phyloP scores from a whole-genome alignment of 2,888 invertebrate genomes.

The Ligdia adustata region DNA sequence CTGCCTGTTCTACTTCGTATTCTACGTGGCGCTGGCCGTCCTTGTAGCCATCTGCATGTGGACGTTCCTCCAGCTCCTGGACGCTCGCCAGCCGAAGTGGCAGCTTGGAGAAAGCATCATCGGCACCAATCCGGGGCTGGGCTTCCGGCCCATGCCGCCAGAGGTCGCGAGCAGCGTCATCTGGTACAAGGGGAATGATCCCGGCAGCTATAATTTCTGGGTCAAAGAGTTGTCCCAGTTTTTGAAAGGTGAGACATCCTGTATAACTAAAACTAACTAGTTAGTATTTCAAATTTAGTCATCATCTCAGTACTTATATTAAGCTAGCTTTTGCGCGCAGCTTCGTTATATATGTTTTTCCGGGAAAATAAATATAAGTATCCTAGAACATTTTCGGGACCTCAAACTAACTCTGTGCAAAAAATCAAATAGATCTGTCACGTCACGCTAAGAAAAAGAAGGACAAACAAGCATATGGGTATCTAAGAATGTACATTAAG shows the following conservation, averaged over 20 bases:
- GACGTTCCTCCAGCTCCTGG: slow-evolving; percentile 96
- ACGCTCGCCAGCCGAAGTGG: slow-evolving; percentile 95
- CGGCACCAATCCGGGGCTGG: slow-evolving; percentile 97
- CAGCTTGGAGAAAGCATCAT: slow-evolving; percentile 93
- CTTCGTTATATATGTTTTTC: too few relatives aligned
- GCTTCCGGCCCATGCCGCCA: slow-evolving; percentile 96
- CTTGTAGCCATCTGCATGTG: slow-evolving; percentile 97
- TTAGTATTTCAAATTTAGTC: too few relatives aligned
- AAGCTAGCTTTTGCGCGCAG: too few relatives aligned
- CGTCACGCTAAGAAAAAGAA: too few relatives aligned
- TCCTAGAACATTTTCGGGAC: too few relatives aligned
- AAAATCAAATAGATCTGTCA: too few relatives aligned
- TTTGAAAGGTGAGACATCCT: slow-evolving; percentile 87
- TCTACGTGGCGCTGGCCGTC: slow-evolving; percentile 95
- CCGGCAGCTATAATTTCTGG: slow-evolving; percentile 91
- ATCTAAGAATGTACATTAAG: too few relatives aligned
- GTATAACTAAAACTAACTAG: neutral
- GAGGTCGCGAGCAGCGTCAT: slow-evolving; percentile 96
- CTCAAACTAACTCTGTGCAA: too few relatives aligned
- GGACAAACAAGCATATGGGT: too few relatives aligned
- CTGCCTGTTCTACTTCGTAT: slow-evolving; percentile 96
- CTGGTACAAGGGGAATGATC: slow-evolving; percentile 94
- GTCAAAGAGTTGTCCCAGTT: slow-evolving; percentile 89
- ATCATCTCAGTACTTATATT: too few relatives aligned
- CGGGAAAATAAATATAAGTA: too few relatives aligned